Base-by-base conservation (phyloP, 2,113 vertebrate species). In the Notiomystis cincta region DNA sequence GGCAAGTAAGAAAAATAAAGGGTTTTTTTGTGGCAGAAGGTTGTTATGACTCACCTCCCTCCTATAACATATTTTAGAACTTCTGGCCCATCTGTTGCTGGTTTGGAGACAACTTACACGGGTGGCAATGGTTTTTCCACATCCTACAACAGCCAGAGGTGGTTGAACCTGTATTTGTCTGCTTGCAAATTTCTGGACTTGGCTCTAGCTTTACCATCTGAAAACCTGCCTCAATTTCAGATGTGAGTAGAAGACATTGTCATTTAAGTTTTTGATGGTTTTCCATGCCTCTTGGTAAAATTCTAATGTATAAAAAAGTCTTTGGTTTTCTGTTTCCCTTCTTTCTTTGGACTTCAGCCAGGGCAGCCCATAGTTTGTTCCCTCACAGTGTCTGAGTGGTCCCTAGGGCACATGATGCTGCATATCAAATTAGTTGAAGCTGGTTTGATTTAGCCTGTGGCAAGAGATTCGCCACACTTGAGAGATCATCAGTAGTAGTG, bases 101-200 rank as follows among this genome's bases (percentile, higher is more conserved):
- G 99, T 56, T 96, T 99, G 93, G 99, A 99, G 96, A 99, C 99
- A 1, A 99, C 99, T 5, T 99, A 99, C 66, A 99, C 99, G 17
- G 99, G 99, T 3, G 99, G 99, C 51, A 99, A 99, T 67, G 99
- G 99, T 72, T 99, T 99, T 96, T 99, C 99, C 72, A 99, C 99
- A 9, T 99, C 99, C 65, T 99, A 99, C 96, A 99, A 99, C 93
- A 99, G 99, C 96, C 99, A 99, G 96, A 99, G 99, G 37, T 99
- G 99, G 99, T 96, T 99, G 95, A 99, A 99, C 96, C 98, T 99
- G n/a, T 99, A 99, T 97, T 98, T 99, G 81, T 99, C 99, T 5
- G 99, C 99, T 90, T 99, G 99, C 97, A 99, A 99, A 97, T 99
- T 99, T 97, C 98, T 99, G 98, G 99, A 99, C 91, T 98, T 99